Base-by-base conservation (phyloP, 2,888 invertebrate genomes). In the Halictus quadricinctus region DNA sequence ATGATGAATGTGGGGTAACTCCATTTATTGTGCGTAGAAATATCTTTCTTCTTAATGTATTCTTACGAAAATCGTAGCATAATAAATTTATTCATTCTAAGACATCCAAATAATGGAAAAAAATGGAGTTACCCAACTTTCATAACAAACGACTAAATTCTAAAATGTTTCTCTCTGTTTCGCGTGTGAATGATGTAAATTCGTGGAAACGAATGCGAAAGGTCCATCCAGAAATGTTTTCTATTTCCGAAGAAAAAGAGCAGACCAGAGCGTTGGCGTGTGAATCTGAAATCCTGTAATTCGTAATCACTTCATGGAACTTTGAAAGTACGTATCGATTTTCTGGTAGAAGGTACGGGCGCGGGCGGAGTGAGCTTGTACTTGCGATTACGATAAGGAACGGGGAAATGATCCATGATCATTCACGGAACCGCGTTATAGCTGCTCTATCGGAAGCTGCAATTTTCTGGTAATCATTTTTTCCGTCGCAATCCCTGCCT, bases 381-480 rank as follows among this genome's bases (percentile, higher is more conserved):
- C 41, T 13, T 1, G 29, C 21, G 50, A 54, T 54, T 54, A 54
- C 72, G 83, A 83, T 72, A 81, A 78, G 76, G 74, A 73, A 64
- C 43, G 66, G 54, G 83, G 58, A 78, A 80, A 75, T 58, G 85
- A 85, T 80, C 70, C 64, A 58, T 77, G 83, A 86, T 73, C 76
- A 54, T 54, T 54, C 75, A 84, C 74, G 85, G 82, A 86, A 83
- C 81, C 69, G 74, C 73, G 48, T 72, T 77, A 80, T 66, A 48
- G 66, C 66, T 70, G 70, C 76, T 79, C 77, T 77, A 78, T 64
- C 72, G 69, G 86, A 85, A 85, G 78, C 89, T 86, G 89, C 89
- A 89, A 91, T 92, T 91, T 92, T 91, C 92, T 90, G 90, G 88
- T 89, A 90, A 91, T 91, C 91, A 90, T 91, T 91, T 90, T 89